These are phyloP conservation scores for Steromphala cineraria DNA, from an alignment of 2,888 invertebrate species.

Conservation along the genomic window DNA sequence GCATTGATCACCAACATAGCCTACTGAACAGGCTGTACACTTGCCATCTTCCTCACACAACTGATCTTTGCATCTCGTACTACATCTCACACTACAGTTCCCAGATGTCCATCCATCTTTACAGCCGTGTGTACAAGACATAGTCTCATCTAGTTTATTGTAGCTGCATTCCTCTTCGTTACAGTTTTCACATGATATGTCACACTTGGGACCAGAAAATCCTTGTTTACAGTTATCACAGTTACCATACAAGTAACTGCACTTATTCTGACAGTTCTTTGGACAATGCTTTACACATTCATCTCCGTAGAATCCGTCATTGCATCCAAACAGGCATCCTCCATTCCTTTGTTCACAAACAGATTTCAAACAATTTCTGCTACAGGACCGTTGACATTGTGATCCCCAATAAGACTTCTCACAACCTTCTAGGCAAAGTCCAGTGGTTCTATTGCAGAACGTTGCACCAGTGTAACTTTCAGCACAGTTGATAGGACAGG, in stretches of 20 bases:
- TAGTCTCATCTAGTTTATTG: no score
- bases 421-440: background rate
- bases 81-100: no score
- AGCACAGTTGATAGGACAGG: background rate
- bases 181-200: no score
- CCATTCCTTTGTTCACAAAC: background rate
- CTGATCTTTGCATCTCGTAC: no score
- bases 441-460: background rate
- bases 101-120: no score
- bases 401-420: background rate
- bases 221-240: no score
- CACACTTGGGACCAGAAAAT: no score
- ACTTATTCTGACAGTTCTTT: no score
- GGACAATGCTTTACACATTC: background rate
- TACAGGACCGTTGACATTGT: background rate
- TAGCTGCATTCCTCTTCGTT: no score
- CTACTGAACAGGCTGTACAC: background rate
- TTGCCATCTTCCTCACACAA: no score
- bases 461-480: background rate
- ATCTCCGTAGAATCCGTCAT: background rate
- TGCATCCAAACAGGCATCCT: background rate
- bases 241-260: no score
- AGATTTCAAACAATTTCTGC: background rate
- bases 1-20: background rate
- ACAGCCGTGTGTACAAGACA: no score